These are phyloP conservation scores for Pecten maximus DNA, from an alignment of 2,888 invertebrate genomes.

Conservation along the genomic window DNA sequence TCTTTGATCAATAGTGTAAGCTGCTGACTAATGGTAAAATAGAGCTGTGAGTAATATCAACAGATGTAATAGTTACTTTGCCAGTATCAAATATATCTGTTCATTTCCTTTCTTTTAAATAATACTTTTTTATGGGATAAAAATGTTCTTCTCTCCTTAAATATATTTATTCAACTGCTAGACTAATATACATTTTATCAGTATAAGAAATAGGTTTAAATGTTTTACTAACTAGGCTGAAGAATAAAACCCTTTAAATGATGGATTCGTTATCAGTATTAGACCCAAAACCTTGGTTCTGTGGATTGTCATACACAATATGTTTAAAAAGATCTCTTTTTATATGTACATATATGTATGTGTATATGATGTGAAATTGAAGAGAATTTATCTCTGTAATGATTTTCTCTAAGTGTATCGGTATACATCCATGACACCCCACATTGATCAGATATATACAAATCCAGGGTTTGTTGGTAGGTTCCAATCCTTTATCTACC, in stretches of 20 bases:
- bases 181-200: too few relatives aligned
- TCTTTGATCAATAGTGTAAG: too few relatives aligned
- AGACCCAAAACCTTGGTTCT: neutral
- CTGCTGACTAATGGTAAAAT: too few relatives aligned
- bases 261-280: neutral
- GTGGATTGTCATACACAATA: neutral
- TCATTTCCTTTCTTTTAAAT: too few relatives aligned
- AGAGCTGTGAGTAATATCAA: too few relatives aligned
- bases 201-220: too few relatives aligned
- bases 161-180: too few relatives aligned
- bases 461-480: neutral
- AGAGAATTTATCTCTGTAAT: neutral
- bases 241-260: neutral
- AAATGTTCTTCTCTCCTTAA: too few relatives aligned
- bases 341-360: neutral
- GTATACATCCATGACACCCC: neutral
- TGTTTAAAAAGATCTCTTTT: too few relatives aligned
- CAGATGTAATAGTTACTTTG: too few relatives aligned
- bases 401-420: neutral
- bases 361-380: neutral
- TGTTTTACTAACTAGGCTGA: neutral
- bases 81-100: too few relatives aligned
- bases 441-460: neutral
- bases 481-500: neutral
- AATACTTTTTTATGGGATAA: too few relatives aligned